Conservation (phyloP, 2,888 invertebrate genomes). For the Drosophila nr. perissopoda region DNA sequence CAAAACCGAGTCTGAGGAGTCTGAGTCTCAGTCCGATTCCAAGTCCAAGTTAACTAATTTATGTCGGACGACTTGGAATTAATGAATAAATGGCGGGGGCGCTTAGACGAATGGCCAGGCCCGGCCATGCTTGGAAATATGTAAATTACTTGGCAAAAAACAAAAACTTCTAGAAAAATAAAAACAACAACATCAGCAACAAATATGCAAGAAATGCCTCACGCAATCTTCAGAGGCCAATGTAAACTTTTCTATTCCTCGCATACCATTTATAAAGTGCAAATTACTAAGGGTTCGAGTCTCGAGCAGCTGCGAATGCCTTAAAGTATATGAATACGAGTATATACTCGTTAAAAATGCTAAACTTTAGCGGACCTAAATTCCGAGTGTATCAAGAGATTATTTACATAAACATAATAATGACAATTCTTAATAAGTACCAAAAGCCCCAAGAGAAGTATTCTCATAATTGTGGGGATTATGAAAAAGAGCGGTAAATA, state of each 20-base stretch:
- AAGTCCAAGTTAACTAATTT: conserved; percentile 79
- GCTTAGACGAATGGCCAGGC: conserved; percentile 72
- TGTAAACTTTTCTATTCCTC: conserved; percentile 69
- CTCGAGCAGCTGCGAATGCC: conserved; percentile 62
- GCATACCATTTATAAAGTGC: conserved; percentile 67
- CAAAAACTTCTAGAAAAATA: conserved; percentile 36
- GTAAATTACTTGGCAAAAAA: conserved; percentile 69
- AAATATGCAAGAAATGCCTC: conserved; percentile 66
- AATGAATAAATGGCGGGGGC: conserved; percentile 80
- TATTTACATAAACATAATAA: conserved; percentile 38
- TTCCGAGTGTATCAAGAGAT: conserved; percentile 37
- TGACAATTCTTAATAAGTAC: conserved; percentile 35
- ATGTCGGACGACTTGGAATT: conserved; percentile 79
- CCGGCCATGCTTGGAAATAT: conserved; percentile 57
- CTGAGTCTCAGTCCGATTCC: conserved; percentile 46
- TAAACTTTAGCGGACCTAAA: conserved; percentile 41
- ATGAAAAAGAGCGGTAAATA: neutral
- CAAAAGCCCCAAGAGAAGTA: conserved; percentile 25
- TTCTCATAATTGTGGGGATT: conserved; percentile 9
- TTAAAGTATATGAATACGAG: conserved; percentile 18
- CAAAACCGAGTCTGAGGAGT: conserved; percentile 41
- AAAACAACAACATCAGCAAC: conserved; percentile 41
- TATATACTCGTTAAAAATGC: conserved; percentile 16
- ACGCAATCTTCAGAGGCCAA: conserved; percentile 76
- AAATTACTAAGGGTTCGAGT: conserved; percentile 56